These are phyloP conservation scores for Phymorhynchus buccinoides DNA, from an alignment of 1,140 invertebrate genomes.

Conservation along the genomic window DNA sequence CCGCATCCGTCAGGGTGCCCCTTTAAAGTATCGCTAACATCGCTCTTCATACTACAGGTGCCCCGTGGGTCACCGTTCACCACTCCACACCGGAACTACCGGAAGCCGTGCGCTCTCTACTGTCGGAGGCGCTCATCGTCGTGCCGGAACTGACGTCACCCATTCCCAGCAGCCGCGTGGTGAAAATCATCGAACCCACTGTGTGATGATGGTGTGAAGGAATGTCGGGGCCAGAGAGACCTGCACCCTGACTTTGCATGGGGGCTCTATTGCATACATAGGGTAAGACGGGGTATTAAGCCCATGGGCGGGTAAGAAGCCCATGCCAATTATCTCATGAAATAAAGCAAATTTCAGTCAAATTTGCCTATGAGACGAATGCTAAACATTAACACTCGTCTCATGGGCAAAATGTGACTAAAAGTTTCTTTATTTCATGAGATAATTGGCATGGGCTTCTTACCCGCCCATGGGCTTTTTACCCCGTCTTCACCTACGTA, in stretches of 20 bases:
- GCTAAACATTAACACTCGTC: too few species aligned
- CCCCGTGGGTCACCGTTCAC: conserved; percentile 50
- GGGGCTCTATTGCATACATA: background rate
- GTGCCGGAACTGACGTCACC: conserved; percentile 2
- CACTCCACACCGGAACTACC: conserved; percentile 35
- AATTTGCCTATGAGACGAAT: too few species aligned
- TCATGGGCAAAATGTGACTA: too few species aligned
- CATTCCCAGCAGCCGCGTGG: background rate
- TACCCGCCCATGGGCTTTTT: too few species aligned
- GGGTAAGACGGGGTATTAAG: background rate
- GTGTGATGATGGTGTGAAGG: background rate
- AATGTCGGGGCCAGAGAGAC: background rate
- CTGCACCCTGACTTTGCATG: background rate
- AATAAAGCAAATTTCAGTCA: too few species aligned
- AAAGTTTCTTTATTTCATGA: too few species aligned
- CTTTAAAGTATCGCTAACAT: background rate
- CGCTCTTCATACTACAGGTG: conserved; percentile 36
- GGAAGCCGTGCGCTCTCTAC: background rate
- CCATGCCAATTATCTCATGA: background rate
- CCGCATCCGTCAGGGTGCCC: too few species aligned
- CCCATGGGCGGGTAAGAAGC: background rate
- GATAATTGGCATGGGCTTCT: too few species aligned
- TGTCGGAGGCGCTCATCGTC: conserved; percentile 23
- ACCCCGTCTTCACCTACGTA: too few species aligned
- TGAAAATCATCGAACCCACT: background rate